phyloP scores from a whole-genome alignment of 2,113 vertebrate species.

The Trichechus manatus region DNA sequence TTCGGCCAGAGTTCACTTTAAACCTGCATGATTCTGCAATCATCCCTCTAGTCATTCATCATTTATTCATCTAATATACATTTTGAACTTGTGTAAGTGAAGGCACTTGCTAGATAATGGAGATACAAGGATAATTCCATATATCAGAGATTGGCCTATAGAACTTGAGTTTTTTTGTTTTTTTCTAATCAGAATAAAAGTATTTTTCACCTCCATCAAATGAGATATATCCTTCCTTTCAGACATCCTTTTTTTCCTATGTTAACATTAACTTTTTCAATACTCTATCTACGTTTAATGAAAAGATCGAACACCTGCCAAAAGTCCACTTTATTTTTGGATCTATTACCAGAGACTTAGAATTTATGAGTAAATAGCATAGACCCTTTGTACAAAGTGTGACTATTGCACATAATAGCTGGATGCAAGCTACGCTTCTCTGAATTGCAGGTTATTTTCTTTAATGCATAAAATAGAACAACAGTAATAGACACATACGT shows the following conservation, averaged over 20 bases:
- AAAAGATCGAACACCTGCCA: neutral
- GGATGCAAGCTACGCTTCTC: neutral
- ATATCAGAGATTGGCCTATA: neutral
- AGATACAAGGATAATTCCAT: neutral
- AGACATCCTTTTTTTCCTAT: neutral
- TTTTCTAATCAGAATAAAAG: neutral
- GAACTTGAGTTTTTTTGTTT: neutral
- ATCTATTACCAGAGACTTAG: neutral
- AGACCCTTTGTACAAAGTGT: neutral
- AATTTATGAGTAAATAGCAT: neutral
- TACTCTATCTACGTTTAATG: neutral
- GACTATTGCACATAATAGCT: neutral
- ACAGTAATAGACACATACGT: neutral
- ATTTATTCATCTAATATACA: neutral
- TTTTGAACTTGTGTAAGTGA: neutral
- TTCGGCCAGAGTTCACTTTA: neutral
- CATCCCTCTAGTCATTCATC: neutral
- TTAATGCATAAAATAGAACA: neutral
- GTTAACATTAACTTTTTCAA: neutral
- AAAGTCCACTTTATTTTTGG: slow-evolving; percentile 13
- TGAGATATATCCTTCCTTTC: neutral
- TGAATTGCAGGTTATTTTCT: neutral
- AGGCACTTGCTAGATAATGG: neutral
- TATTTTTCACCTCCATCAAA: neutral
- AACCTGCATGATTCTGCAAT: neutral